Base-by-base conservation (phyloP, 2,888 invertebrate genomes). In the Neoscelio sp. region DNA sequence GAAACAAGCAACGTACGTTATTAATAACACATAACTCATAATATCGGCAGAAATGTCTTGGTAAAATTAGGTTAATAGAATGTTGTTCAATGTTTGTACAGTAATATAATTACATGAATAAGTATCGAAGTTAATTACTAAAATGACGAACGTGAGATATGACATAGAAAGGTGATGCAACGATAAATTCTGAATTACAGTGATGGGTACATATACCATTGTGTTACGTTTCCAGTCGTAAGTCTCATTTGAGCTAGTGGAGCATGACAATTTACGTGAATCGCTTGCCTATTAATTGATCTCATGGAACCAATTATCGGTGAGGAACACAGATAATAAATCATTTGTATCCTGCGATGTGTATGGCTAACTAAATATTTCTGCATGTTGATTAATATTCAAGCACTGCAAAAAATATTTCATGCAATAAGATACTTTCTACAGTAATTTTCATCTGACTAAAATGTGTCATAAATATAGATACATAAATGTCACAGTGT, bases 261-360 rank as follows among this genome's bases (percentile, higher is more conserved):
- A 74, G 64, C 58, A 58, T 54, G 74, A 65, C 58, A 75, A 75
- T 75, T 67, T 67, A 52, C 67, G 60, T 17, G 60, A 60, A 67
- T 52, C 42, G 60, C 35, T 35, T 42, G 50, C 18, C 18, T 52
- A 60, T 67, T 60, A 60, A 75, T 60, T 67, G 67, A 75, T 75
- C 67, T 67, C 75, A 18, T 67, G 67, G 40, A 60, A 67, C 48
- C 64, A 74, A 74, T 75, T 67, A 75, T 60, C 50, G 50, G 15
- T 26, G 42, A 33, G 48, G 40, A 50, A 48, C 56, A 28, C 3
- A 38, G 8, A 26, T 56, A 26, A 73, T 73, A 28, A 73, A 73
- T 48, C 60, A 35, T 38, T 18, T 20, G 12, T 15, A n/a, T n/a
- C n/a, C n/a, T n/a, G n/a, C n/a, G 17, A 56, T 56, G 15, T n/a